Evolutionary conservation across 2,797 vertebrate species (phyloP).

Genomic region (Myotis daubentonii): DNA sequence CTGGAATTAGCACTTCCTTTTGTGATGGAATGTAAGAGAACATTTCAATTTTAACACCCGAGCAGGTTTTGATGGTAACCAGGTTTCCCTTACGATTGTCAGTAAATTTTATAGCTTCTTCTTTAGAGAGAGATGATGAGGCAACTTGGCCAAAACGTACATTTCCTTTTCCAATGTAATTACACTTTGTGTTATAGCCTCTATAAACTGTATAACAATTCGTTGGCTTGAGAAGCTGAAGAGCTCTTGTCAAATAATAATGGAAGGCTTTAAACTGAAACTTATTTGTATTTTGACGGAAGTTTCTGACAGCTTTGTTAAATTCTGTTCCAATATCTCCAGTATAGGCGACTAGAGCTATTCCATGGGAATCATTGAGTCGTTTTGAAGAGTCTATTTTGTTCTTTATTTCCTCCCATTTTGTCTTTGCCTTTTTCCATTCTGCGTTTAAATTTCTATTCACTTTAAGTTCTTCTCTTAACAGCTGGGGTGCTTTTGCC

Average conservation of each 20-base stretch:
- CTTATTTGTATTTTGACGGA: background rate
- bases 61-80: background rate
- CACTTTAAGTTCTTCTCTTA: constrained; percentile 8
- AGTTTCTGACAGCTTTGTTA: background rate
- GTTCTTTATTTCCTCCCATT: background rate
- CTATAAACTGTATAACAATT: background rate
- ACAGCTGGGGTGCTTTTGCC: background rate
- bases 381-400: background rate
- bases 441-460: background rate
- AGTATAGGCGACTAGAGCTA: constrained; percentile 9
- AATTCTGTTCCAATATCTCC: background rate
- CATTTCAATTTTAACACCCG: background rate
- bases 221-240: constrained; percentile 35
- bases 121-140: background rate
- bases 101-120: too few species aligned
- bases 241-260: constrained; percentile 65
- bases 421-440: background rate
- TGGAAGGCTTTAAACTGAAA: constrained; percentile 56
- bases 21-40: rapidly evolving
- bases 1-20: constrained; percentile 40
- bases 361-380: background rate
- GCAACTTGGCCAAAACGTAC: constrained; percentile 37
- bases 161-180: background rate
- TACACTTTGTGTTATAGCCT: background rate
- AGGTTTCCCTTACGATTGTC: background rate